Conservation (phyloP, 1,140 invertebrate species). For the Sinonovacula constricta region DNA sequence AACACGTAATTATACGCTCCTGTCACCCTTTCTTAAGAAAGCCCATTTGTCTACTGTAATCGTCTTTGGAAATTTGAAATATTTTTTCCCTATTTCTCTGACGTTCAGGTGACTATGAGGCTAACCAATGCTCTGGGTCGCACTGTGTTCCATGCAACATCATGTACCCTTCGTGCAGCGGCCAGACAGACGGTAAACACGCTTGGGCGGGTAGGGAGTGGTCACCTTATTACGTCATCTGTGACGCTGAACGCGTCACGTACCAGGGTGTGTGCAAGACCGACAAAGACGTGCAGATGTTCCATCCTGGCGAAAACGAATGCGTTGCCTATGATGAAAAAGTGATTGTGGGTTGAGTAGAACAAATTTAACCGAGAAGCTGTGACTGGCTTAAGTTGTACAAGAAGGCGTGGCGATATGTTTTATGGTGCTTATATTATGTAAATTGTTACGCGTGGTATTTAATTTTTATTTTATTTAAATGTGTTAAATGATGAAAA, state of each 20-base stretch:
- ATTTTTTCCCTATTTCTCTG: too few relatives aligned
- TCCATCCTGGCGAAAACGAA: constrained; percentile 14
- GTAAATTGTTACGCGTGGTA: too few relatives aligned
- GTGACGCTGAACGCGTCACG: constrained; percentile 44
- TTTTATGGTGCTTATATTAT: too few relatives aligned
- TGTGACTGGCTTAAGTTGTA: too few relatives aligned
- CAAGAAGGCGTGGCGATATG: too few relatives aligned
- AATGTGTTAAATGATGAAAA: too few relatives aligned
- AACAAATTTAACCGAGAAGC: too few relatives aligned
- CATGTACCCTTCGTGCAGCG: constrained; percentile 44
- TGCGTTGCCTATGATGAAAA: constrained; percentile 16
- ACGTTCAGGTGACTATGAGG: constrained; percentile 54
- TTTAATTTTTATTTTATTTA: too few relatives aligned
- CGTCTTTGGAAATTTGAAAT: too few relatives aligned
- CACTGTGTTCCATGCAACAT: constrained; percentile 56
- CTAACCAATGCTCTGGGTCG: constrained; percentile 30
- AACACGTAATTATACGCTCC: too few relatives aligned
- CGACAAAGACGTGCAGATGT: constrained; percentile 21
- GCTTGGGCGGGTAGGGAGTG: constrained; percentile 37
- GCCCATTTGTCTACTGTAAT: too few relatives aligned
- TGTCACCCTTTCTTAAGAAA: too few relatives aligned
- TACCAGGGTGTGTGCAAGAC: constrained; percentile 38
- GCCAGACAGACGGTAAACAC: constrained; percentile 47
- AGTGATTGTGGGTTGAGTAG: constrained; percentile 9
- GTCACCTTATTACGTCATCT: constrained; percentile 47